These are phyloP conservation scores for Alca torda DNA, from an alignment of 2,797 vertebrate species.

Conservation along the genomic window DNA sequence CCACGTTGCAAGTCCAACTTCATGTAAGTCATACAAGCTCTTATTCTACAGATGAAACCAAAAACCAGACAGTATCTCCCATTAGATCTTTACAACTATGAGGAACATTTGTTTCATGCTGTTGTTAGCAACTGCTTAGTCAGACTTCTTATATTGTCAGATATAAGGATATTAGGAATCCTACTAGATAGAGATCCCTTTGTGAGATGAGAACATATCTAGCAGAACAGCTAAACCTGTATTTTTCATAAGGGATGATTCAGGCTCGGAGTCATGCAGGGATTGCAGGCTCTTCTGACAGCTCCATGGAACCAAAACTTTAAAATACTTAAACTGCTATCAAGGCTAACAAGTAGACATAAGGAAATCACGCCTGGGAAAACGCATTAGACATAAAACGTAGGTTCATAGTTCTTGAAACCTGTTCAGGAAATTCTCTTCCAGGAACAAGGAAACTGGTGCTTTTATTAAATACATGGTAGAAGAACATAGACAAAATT, in stretches of 20 bases:
- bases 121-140: not conserved
- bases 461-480: not conserved
- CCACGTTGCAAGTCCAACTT: not conserved
- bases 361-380: not conserved
- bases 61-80: not conserved
- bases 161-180: not conserved
- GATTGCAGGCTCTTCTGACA: not conserved
- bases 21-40: not conserved
- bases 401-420: constrained; percentile 15
- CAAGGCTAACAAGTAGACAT: not conserved
- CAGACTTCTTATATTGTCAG: not conserved
- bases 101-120: not conserved
- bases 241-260: not conserved
- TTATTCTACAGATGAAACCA: not conserved
- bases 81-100: not conserved
- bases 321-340: not conserved
- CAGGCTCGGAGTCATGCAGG: not conserved
- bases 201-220: not conserved
- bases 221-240: not conserved
- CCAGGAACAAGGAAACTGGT: not conserved
- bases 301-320: not conserved
- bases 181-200: not conserved
- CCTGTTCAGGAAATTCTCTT: not conserved
- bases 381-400: not conserved
- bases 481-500: not conserved